A percentile compares a stretch with the other conserved stretches of the same genome.
Conservation (phyloP, 2,888 invertebrate species). For the Stegana nigrithorax region DNA sequence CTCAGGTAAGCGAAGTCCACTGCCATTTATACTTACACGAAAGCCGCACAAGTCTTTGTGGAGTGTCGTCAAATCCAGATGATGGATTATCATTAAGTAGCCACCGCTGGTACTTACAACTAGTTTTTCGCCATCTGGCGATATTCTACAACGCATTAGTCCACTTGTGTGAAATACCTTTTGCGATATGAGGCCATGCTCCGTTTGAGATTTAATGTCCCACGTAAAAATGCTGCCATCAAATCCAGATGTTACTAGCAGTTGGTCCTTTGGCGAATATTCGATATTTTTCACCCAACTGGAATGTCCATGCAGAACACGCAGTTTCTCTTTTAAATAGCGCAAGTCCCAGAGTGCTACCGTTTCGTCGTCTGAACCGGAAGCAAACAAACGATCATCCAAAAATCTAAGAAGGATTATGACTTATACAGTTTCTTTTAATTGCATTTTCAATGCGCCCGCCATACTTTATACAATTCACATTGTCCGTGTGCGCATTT, state of each 20-base stretch:
- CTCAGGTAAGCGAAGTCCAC: background rate
- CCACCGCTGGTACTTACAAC: conserved; percentile 92
- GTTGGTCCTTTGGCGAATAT: conserved; percentile 84
- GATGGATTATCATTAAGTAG: conserved; percentile 88
- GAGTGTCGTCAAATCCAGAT: conserved; percentile 84
- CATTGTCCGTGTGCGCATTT: conserved; percentile 89
- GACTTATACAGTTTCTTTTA: too few relatives aligned
- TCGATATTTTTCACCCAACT: conserved; percentile 98
- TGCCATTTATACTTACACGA: conserved; percentile 72
- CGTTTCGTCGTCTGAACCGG: conserved; percentile 93
- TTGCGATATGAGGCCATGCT: conserved; percentile 80
- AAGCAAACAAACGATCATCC: conserved; percentile 87
- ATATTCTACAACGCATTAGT: conserved; percentile 79
- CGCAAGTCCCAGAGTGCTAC: conserved; percentile 95
- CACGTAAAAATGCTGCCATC: conserved; percentile 94
- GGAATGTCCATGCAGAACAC: conserved; percentile 85
- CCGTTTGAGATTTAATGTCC: conserved; percentile 90
- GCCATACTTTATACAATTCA: conserved; percentile 90
- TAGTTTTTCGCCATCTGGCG: conserved; percentile 88
- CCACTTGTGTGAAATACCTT: conserved; percentile 87
- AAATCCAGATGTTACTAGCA: conserved; percentile 90
- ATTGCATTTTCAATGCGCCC: background rate
- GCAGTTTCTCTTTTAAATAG: conserved; percentile 80
- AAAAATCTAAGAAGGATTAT: conserved; percentile 83
- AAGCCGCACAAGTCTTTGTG: conserved; percentile 85